Percentiles rank a stretch among this genome's conserved stretches.
Evolutionary conservation across 2,113 vertebrate species (phyloP).

Genomic region (Serranochromis macrocephalus): DNA sequence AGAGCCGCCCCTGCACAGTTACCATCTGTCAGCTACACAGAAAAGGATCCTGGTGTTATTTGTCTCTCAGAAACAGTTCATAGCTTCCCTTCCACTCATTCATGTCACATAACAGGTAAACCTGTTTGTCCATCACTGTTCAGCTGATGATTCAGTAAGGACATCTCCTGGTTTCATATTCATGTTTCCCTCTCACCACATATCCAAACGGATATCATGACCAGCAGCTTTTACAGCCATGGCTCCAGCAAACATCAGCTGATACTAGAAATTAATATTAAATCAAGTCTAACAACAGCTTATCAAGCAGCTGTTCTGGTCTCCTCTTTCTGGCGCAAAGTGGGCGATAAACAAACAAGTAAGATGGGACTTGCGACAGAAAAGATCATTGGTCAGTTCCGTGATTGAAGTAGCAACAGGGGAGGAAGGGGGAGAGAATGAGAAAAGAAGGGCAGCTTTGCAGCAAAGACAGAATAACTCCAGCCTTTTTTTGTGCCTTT

Average conservation of each 20-base stretch:
- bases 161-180: neutral
- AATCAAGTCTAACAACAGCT: neutral
- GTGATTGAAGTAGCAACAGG: neutral
- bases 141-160: neutral
- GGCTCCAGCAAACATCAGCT: too few relatives aligned
- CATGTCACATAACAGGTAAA: neutral
- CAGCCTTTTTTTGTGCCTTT: neutral
- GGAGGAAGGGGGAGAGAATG: neutral
- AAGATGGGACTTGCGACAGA: neutral
- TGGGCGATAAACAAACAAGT: neutral
- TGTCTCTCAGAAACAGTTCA: neutral
- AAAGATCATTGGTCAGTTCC: neutral
- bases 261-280: neutral
- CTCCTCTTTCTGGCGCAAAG: neutral
- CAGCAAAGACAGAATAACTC: neutral
- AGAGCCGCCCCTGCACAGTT: rapidly evolving
- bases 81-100: neutral
- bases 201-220: too few relatives aligned
- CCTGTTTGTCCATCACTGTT: neutral
- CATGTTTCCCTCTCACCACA: too few relatives aligned
- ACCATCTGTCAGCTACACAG: rapidly evolving
- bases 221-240: rapidly evolving
- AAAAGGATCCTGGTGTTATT: neutral
- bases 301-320: neutral
- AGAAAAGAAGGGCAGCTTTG: neutral